A percentile compares a stretch with the other conserved stretches of the same genome.
phyloP scores from a whole-genome alignment of 2,888 invertebrate species.

The Aphrophora alni region DNA sequence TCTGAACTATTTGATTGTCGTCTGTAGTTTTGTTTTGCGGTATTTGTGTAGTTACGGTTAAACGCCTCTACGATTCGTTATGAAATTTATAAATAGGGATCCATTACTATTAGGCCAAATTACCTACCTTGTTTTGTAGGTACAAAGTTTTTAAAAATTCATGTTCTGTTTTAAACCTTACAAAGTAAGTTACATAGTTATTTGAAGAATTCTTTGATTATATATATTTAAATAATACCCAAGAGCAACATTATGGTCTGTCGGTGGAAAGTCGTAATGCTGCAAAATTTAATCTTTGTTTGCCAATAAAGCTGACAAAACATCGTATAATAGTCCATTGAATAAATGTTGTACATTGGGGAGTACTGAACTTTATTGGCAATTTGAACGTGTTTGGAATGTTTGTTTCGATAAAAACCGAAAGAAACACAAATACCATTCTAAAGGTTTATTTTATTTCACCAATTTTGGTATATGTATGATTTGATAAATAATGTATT shows the following conservation, averaged over 20 bases:
- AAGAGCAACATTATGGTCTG: neutral
- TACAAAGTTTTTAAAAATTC: no score
- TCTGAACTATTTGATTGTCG: no score
- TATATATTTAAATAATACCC: neutral
- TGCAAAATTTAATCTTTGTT: constrained; percentile 9
- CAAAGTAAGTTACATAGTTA: no score
- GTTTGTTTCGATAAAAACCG: neutral
- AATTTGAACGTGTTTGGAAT: neutral
- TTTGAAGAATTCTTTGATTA: neutral
- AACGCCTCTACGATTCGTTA: no score
- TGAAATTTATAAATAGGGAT: no score
- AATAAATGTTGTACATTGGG: neutral
- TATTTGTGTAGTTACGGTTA: no score
- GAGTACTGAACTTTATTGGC: neutral
- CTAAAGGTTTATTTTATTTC: neutral
- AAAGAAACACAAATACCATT: neutral
- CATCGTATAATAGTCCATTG: neutral
- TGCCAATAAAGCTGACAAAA: neutral
- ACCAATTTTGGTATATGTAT: neutral
- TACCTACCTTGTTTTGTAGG: no score
- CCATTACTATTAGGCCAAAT: no score
- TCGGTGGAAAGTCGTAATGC: neutral
- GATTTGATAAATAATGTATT: neutral
- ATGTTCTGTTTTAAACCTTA: no score
- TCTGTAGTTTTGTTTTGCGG: no score